Evolutionary conservation across 2,113 vertebrate genomes (phyloP).

Genomic region (Tetrax tetrax): DNA sequence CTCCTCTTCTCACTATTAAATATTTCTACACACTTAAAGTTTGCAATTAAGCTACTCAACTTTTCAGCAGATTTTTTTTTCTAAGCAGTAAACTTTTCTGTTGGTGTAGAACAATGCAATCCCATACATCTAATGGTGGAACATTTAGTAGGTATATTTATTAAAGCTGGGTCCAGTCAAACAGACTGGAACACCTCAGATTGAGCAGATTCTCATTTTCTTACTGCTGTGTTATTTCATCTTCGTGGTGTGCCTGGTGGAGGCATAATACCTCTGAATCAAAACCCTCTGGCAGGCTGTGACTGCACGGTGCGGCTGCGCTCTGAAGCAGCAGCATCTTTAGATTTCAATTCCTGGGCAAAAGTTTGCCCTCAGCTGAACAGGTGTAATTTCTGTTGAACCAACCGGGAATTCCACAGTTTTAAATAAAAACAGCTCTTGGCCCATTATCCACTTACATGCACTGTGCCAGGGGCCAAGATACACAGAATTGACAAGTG

Average conservation of each 20-base stretch:
- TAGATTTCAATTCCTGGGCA: neutral
- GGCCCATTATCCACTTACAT: slow-evolving; percentile 28
- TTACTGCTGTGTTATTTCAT: neutral
- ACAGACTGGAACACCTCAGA: neutral
- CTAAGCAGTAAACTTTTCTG: neutral
- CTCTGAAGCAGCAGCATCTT: neutral
- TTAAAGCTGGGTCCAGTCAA: neutral
- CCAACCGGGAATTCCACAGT: neutral
- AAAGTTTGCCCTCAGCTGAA: neutral
- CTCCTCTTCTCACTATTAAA: neutral
- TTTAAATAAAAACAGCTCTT: slow-evolving; percentile 45
- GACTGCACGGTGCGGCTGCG: fast-evolving
- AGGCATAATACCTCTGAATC: neutral
- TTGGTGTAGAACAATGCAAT: neutral
- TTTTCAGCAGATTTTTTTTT: slow-evolving; percentile 45
- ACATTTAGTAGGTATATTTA: neutral
- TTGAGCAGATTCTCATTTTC: neutral
- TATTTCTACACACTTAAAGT: neutral
- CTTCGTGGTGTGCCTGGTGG: neutral
- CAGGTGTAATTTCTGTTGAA: slow-evolving; percentile 50
- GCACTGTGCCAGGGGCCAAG: neutral
- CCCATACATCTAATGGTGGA: neutral
- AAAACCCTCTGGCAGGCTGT: neutral
- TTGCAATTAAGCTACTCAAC: slow-evolving; percentile 46
- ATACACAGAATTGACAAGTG: slow-evolving; percentile 41